Conservation (phyloP, 2,888 invertebrate species). For the Torymus tubicola region DNA sequence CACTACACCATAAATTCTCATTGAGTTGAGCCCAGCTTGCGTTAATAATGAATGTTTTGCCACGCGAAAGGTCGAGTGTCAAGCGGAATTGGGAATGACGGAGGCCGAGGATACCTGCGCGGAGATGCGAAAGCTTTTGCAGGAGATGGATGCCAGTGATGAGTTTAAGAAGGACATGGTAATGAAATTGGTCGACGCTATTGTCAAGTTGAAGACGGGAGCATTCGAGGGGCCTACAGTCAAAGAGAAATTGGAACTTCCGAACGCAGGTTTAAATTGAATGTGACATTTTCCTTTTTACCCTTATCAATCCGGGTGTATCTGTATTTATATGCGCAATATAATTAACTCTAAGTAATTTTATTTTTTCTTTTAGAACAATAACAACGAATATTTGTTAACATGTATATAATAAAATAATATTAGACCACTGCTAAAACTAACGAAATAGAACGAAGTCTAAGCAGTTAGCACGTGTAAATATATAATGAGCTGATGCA, state of each 20-base stretch:
- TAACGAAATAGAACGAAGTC: too few species aligned
- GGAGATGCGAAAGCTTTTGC: conserved; percentile 11
- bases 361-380: too few species aligned
- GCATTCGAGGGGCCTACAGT: neutral
- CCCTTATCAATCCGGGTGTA: neutral
- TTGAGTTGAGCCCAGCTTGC: too few species aligned
- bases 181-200: conserved; percentile 40
- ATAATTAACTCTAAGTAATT: too few species aligned
- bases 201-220: conserved; percentile 35
- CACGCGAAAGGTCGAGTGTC: conserved; percentile 45
- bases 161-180: conserved; percentile 30
- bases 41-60: too few species aligned
- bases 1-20: too few species aligned
- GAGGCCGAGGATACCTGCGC: conserved; percentile 41
- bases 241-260: conserved; percentile 5
- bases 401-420: too few species aligned
- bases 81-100: conserved; percentile 40
- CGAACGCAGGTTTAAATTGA: neutral
- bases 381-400: too few species aligned
- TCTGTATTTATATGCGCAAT: neutral
- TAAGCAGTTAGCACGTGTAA: too few species aligned
- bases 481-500: too few species aligned
- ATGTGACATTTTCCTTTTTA: neutral
- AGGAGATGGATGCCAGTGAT: conserved; percentile 5
- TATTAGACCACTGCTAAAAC: too few species aligned